Base-by-base conservation (phyloP, 1,140 invertebrate genomes). In the Cherax destructor region DNA sequence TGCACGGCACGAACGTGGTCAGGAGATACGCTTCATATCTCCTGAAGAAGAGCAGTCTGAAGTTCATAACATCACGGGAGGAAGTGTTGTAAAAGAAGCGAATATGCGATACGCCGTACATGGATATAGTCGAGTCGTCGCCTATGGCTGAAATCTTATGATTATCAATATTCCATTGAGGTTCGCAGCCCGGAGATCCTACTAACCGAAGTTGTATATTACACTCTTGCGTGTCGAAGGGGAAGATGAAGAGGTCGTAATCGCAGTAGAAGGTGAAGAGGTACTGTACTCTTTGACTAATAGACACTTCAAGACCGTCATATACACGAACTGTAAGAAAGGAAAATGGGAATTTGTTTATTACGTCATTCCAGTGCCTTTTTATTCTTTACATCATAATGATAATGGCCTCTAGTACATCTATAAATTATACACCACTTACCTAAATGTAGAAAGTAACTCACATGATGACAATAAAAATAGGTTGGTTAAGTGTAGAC, bases 151-250 rank as follows among this genome's bases (percentile, higher is more conserved):
- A 50, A 11, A 61, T 81, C 18, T 74, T 52, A 3, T 50, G 18
- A 13, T 47, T 30, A 2, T 21, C 11, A 0, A 65, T 9, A 5
- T 80, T 61, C 52, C 52, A 81, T 5, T 24, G 24, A n/a, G 86
- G 86, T 30, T 50, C 18, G 49, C 86, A 88, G 18, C 86, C 86
- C 7, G 41, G 61, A n/a, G 16, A 52, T 3, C 47, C 18, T 13
- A 65, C 47, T 5, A 80, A 59, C 6, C 50, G 10, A 2, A 88
- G 9, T 4, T 50, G 6, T 59, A 88, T 88, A 18, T 50, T n/a
- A 59, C 86, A 88, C 78, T 61, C 65, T 47, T 88, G 86, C 1
- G 61, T 88, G 41, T 88, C 86, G 77, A 88, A 88, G 41, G 86
- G 86, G 59, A 80, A 88, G 21, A n/a, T 18, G 56, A 72, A 80